Evolutionary conservation across 2,113 vertebrate species (phyloP).

Genomic region (Triplophysa dalaica): DNA sequence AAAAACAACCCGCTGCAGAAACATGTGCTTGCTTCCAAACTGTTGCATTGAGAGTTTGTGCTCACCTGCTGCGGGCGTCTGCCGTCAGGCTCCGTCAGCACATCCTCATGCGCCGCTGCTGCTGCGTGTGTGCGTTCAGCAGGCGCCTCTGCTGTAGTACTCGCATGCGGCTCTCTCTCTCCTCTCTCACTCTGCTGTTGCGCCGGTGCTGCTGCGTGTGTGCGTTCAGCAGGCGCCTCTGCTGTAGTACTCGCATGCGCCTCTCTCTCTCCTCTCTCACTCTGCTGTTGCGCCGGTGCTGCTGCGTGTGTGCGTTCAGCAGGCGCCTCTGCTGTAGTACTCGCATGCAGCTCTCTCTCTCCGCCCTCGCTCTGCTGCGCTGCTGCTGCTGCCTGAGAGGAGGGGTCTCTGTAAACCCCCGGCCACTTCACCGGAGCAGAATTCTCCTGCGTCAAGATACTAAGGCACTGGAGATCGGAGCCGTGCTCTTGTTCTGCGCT

Average conservation of each 20-base stretch:
- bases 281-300: no score
- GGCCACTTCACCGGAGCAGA: conserved; percentile 56
- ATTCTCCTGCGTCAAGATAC: neutral
- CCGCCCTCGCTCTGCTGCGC: conserved; percentile 56
- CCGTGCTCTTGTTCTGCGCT: neutral
- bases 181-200: conserved; percentile 58
- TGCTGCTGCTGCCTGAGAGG: conserved; percentile 61
- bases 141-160: neutral
- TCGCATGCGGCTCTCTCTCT: conserved; percentile 43
- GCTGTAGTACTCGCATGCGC: conserved; percentile 6
- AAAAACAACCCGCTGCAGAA: neutral
- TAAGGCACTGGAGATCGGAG: no score
- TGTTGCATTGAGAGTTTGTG: conserved; percentile 23
- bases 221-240: neutral
- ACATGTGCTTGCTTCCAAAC: neutral
- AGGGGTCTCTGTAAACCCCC: conserved; percentile 14
- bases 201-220: conserved; percentile 20
- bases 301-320: conserved; percentile 17
- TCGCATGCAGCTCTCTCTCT: conserved; percentile 43
- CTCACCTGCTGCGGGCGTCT: conserved; percentile 36
- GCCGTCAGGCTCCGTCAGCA: conserved; percentile 7
- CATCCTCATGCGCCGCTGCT: neutral
- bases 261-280: conserved; percentile 54
- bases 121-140: conserved; percentile 18
- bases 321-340: conserved; percentile 2